Percentiles rank a stretch among this genome's conserved stretches.
These are phyloP conservation scores for Junonia oenone DNA, from an alignment of 2,888 invertebrate genomes.

Conservation along the genomic window DNA sequence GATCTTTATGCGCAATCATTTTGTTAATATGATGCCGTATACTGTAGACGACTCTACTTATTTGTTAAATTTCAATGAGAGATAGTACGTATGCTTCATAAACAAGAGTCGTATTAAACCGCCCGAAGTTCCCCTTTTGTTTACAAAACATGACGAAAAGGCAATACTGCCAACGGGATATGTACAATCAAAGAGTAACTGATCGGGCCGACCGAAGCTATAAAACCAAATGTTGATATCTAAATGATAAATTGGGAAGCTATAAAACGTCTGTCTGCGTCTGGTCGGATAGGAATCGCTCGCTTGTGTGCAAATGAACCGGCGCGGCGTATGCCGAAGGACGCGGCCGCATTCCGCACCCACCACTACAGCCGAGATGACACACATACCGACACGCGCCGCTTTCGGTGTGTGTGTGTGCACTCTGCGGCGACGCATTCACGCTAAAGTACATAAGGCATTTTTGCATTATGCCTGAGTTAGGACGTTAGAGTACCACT, in stretches of 20 bases:
- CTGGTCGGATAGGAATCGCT: conserved; percentile 44
- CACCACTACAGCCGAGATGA: conserved; percentile 62
- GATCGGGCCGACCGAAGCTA: conserved; percentile 14
- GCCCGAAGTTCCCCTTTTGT: conserved; percentile 14
- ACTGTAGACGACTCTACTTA: no score
- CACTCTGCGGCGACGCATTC: conserved; percentile 42
- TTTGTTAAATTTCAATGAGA: not conserved
- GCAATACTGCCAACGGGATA: conserved; percentile 19
- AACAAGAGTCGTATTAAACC: conserved; percentile 1
- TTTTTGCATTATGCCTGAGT: conserved; percentile 50
- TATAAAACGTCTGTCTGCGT: conserved; percentile 56
- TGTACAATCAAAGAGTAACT: conserved; percentile 19
- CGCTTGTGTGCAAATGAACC: conserved; percentile 74
- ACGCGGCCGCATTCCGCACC: conserved; percentile 75
- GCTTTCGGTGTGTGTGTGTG: conserved; percentile 39
- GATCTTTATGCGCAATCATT: no score
- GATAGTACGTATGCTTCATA: conserved; percentile 1
- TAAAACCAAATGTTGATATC: conserved; percentile 37
- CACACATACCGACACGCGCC: conserved; percentile 65
- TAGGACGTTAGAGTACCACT: conserved; percentile 49
- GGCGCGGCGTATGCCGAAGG: conserved; percentile 70
- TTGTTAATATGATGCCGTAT: no score
- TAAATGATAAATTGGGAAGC: conserved; percentile 62
- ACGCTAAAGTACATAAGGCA: conserved; percentile 47
- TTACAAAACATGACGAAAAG: conserved; percentile 17